These are phyloP conservation scores for Pseudorhombus dupliciocellatus DNA, from an alignment of 2,113 vertebrate genomes.

Conservation along the genomic window DNA sequence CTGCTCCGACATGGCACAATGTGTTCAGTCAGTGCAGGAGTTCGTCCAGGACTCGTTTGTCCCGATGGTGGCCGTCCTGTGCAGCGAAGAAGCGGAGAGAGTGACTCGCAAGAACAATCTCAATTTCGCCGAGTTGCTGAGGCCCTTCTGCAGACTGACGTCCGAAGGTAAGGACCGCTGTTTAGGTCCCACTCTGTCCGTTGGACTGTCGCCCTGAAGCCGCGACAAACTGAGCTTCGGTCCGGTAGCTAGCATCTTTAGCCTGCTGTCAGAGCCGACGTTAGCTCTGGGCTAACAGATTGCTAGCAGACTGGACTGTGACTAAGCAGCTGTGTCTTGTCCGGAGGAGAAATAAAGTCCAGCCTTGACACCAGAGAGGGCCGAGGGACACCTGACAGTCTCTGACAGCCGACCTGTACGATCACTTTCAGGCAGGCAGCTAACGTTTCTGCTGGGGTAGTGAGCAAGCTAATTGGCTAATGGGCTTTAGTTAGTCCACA, in stretches of 20 bases:
- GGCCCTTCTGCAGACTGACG: conserved; percentile 94
- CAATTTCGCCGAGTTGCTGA: conserved; percentile 91
- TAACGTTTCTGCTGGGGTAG: background rate
- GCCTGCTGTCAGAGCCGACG: background rate
- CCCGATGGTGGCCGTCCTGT: conserved; percentile 94
- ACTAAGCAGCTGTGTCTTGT: conserved; percentile 27
- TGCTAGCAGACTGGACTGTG: conserved; percentile 19
- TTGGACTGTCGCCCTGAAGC: background rate
- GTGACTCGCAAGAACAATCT: conserved; percentile 92
- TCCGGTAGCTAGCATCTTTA: background rate
- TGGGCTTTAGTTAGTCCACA: conserved; percentile 8
- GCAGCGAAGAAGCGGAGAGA: conserved; percentile 92
- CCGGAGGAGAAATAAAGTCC: background rate
- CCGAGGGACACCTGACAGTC: conserved; percentile 2
- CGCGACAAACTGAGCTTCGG: background rate
- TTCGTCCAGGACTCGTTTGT: conserved; percentile 97
- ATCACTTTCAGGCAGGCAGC: background rate
- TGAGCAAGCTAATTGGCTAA: conserved; percentile 18
- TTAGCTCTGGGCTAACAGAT: conserved; percentile 29
- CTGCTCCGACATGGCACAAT: conserved; percentile 88
- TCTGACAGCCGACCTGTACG: background rate
- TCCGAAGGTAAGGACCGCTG: conserved; percentile 89
- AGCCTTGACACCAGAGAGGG: conserved; percentile 4
- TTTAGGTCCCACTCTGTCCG: fast-evolving
- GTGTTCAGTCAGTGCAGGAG: conserved; percentile 95